Evolutionary conservation across 2,888 invertebrate genomes (phyloP).

Genomic region (Ornithoptera alexandrae): DNA sequence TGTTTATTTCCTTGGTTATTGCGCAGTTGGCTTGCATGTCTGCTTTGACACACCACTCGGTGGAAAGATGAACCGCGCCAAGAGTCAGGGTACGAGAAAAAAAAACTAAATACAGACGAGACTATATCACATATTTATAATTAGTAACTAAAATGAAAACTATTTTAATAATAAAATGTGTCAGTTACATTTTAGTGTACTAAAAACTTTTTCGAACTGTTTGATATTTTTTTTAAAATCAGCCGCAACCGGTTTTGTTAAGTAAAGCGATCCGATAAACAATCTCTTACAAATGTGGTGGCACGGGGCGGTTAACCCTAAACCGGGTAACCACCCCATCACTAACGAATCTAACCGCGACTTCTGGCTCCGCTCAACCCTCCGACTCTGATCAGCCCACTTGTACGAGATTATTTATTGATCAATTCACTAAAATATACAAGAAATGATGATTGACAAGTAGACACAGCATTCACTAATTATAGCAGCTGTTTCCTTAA

Average conservation of each 20-base stretch:
- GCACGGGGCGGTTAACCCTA: conserved; percentile 32
- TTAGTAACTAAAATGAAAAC: too few relatives aligned
- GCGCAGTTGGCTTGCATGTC: conserved; percentile 33
- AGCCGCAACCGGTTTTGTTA: conserved; percentile 14
- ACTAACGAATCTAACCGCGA: conserved; percentile 43
- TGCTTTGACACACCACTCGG: conserved; percentile 2
- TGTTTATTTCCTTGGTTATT: conserved; percentile 13
- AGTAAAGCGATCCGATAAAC: conserved; percentile 30
- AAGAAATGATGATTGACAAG: too few relatives aligned
- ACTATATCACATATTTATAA: not conserved
- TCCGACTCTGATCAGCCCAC: conserved; percentile 30
- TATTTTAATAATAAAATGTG: too few relatives aligned
- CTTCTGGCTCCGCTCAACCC: conserved; percentile 49
- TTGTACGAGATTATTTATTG: conserved; percentile 15
- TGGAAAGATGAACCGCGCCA: conserved; percentile 26
- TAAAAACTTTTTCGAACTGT: too few relatives aligned
- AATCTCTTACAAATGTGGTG: conserved; percentile 38
- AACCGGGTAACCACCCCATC: conserved; percentile 42
- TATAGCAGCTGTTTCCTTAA: too few relatives aligned
- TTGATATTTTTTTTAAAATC: not conserved
- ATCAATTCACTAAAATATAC: too few relatives aligned
- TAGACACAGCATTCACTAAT: too few relatives aligned
- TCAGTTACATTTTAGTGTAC: too few relatives aligned
- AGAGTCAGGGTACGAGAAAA: conserved; percentile 8
- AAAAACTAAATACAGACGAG: too few relatives aligned